Base-by-base conservation (phyloP, 2,888 invertebrate species). In the Ornithoptera alexandrae region DNA sequence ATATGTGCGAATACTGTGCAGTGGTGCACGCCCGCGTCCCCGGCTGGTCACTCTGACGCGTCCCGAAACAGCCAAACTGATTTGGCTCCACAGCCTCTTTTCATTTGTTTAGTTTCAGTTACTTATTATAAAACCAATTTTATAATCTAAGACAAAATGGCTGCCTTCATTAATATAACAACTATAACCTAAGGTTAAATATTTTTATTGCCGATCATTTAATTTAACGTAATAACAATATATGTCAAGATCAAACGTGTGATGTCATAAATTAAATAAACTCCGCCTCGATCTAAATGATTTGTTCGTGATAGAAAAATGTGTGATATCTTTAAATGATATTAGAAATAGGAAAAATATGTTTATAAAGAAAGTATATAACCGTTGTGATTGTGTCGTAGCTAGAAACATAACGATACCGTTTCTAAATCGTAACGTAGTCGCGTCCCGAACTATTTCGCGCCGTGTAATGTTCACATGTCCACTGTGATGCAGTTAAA, bases 401-500 rank as follows among this genome's bases (percentile, higher is more conserved):
- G 88, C 86, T 85, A 76, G 84, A 83, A 84, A 84, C 79, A 79
- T 72, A 67, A 74, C 72, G 71, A 74, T 74, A 75, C 70, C 39
- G 39, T 39, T 39, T 39, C 39, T 39, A 66, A 74, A 74, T 74
- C 73, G 70, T 75, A 71, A 71, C 75, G 77, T 79, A 75, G 76
- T 76, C 78, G 30, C 30, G 81, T 87, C 88, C 88, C 90, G 88
- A 88, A 88, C 85, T 67, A 73, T 86, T 87, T 84, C 87, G 83
- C 83, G 86, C 87, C 84, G 84, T 86, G 89, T 88, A 79, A 87
- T 90, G 88, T 90, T 88, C 89, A 91, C 89, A 81, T 80, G 75
- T 77, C 76, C 70, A 75, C 68, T 63, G 79, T 88, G 88, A 88
- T 89, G 88, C 88, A 83, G 80, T 78, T 77, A 74, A 80, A 75